These are phyloP conservation scores for Hyperopisus bebe DNA, from an alignment of 2,113 vertebrate genomes.

Conservation along the genomic window DNA sequence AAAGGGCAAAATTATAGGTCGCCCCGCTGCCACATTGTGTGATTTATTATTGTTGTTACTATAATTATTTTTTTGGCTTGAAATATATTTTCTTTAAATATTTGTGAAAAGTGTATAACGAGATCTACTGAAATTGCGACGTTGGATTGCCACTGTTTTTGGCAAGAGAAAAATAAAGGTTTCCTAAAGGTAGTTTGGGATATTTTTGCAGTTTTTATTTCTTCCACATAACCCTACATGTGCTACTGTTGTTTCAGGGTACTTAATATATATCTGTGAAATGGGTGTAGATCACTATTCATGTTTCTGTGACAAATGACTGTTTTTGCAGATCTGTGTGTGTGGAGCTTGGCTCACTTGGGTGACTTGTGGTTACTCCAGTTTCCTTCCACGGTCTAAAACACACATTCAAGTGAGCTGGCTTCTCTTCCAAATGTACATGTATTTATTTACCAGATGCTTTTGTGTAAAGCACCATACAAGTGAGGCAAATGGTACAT, in stretches of 20 bases:
- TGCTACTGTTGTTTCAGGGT: not conserved
- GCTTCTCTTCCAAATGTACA: not conserved
- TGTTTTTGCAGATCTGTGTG: not conserved
- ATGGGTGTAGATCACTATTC: not conserved
- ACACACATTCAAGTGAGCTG: not conserved
- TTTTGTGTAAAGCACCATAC: not conserved
- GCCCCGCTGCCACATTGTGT: constrained; percentile 57
- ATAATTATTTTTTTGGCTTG: constrained; percentile 15
- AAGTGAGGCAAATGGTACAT: not conserved
- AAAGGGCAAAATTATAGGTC: constrained; percentile 55
- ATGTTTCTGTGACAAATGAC: not conserved
- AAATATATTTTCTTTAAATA: constrained; percentile 70
- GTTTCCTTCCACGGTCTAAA: not conserved
- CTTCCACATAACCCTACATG: not conserved
- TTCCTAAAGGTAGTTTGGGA: constrained; percentile 1
- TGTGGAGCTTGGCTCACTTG: not conserved
- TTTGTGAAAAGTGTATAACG: constrained; percentile 34
- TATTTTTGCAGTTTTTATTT: not conserved
- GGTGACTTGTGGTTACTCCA: not conserved
- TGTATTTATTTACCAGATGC: not conserved
- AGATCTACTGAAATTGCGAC: constrained; percentile 2
- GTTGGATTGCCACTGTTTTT: constrained; percentile 3
- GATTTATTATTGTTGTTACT: constrained; percentile 5
- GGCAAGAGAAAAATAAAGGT: constrained; percentile 20
- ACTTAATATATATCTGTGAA: not conserved